Evolutionary conservation across 2,113 vertebrate species (phyloP), one percentile per base, ranked within the genome.

Genomic region (Acanthisitta chloris): DNA sequence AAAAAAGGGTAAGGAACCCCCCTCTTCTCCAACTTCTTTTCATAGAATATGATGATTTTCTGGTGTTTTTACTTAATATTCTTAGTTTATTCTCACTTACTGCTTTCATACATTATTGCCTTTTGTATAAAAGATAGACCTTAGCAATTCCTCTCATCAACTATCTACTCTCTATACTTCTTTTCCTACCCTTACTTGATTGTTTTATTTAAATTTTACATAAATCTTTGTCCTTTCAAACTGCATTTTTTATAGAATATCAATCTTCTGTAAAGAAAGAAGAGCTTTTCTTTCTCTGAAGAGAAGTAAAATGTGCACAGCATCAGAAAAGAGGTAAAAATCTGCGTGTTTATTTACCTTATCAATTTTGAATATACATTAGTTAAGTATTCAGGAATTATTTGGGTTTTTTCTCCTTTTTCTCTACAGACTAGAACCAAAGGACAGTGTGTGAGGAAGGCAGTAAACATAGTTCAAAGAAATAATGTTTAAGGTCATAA

Each of bases 291-390:
- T 82, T 94, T 85, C 86, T 54, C 36, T 59, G 34, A 80, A 74
- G 66, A 86, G n/a, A 71, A 69, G 16, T 86, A 51, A 96, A 97
- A 87, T 71, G 12, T 85, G 28, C 26, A 72, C 61, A 77, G 28
- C 21, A 70, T 59, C 14, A 86, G 14, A 96, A 88, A 94, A 77
- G 7, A 25, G 42, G 24, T 7, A 45, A 59, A 54, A 71, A 17
- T 33, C 40, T 70, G 15, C 70, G 19, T 55, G 48, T 65, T 45
- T 77, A 40, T 91, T 96, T 94, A 80, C 48, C 86, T 94, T 94
- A 83, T 73, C 23, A 84, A 33, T 45, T 48, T 85, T 95, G 90
- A 92, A 70, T 62, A 81, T 36, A 40, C 24, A 58, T n/a, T 78
- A 90, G 48, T 92, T 88, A 92, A 85, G 46, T 72, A 57, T 58